Conservation (phyloP, 2,888 invertebrate species). For the Caenorhabditis wallacei region DNA sequence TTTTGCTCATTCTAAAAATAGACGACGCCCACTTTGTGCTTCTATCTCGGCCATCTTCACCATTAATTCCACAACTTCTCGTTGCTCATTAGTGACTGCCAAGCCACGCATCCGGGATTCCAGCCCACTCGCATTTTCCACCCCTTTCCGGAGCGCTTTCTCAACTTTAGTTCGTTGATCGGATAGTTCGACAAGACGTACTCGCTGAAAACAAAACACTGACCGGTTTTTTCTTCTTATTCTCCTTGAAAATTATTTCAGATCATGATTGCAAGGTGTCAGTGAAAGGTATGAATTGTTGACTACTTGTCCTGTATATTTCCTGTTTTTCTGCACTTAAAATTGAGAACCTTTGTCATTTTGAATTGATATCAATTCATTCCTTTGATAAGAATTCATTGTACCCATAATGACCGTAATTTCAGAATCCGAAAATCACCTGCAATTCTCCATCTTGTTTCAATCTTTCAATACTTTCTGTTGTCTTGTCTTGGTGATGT, state of each 20-base stretch:
- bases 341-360: background rate
- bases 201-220: slow-evolving; percentile 63
- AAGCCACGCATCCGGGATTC: slow-evolving; percentile 70
- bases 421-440: slow-evolving; percentile 49
- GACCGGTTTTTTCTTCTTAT: slow-evolving; percentile 23
- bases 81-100: slow-evolving; percentile 89
- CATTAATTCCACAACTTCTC: slow-evolving; percentile 91
- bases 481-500: slow-evolving; percentile 73
- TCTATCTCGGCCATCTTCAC: slow-evolving; percentile 95
- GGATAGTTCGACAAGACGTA: slow-evolving; percentile 65
- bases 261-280: slow-evolving; percentile 41
- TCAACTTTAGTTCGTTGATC: slow-evolving; percentile 80
- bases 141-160: slow-evolving; percentile 75
- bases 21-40: slow-evolving; percentile 88
- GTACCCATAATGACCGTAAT: slow-evolving; percentile 28
- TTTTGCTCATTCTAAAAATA: slow-evolving; percentile 10
- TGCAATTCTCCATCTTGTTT: slow-evolving; percentile 73
- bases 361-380: slow-evolving; percentile 3
- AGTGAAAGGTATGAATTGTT: slow-evolving; percentile 41
- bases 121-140: slow-evolving; percentile 66
- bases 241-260: slow-evolving; percentile 22
- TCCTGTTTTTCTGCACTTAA: slow-evolving; percentile 27
- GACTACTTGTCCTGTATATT: background rate
- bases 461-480: slow-evolving; percentile 78
- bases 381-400: slow-evolving; percentile 33